Evolutionary conservation across 23 tunicate genomes (phyloP).

Genomic region (Corella eumyota): DNA sequence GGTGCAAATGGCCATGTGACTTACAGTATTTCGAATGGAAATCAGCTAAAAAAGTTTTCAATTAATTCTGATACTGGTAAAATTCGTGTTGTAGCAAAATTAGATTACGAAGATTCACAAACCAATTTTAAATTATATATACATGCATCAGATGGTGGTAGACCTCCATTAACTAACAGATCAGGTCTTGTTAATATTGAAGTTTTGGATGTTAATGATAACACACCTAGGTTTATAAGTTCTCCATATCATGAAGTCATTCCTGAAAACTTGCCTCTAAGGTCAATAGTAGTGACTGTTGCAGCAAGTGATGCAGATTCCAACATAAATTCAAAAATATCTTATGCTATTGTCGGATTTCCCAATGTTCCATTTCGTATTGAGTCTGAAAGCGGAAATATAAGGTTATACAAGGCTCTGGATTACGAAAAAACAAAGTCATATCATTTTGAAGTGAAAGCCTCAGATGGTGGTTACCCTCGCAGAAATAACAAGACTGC

Average conservation of each 20-base stretch:
- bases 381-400: slow-evolving; percentile 21
- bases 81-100: slow-evolving; percentile 10
- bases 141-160: slow-evolving; percentile 68
- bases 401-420: slow-evolving; percentile 21
- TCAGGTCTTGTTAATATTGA: slow-evolving; percentile 24
- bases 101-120: slow-evolving; percentile 46
- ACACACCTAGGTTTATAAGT: slow-evolving; percentile 46
- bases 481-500: slow-evolving; percentile 5
- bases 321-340: slow-evolving; percentile 26
- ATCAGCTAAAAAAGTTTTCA: slow-evolving; percentile 26
- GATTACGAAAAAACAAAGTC: slow-evolving; percentile 53
- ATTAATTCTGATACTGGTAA: slow-evolving; percentile 36
- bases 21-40: slow-evolving; percentile 33
- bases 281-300: slow-evolving; percentile 11
- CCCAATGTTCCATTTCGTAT: slow-evolving; percentile 29
- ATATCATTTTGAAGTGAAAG: slow-evolving; percentile 44
- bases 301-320: slow-evolving; percentile 51
- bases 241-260: slow-evolving; percentile 18
- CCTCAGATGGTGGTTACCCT: slow-evolving; percentile 47
- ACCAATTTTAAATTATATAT: slow-evolving; percentile 20
- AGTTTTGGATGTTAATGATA: slow-evolving; percentile 62
- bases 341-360: slow-evolving; percentile 31
- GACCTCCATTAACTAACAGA: slow-evolving; percentile 31
- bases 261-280: slow-evolving; percentile 18
- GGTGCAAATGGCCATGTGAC: slow-evolving; percentile 58